These are phyloP conservation scores for Thecophora atra DNA, from an alignment of 2,888 invertebrate species.

Conservation along the genomic window DNA sequence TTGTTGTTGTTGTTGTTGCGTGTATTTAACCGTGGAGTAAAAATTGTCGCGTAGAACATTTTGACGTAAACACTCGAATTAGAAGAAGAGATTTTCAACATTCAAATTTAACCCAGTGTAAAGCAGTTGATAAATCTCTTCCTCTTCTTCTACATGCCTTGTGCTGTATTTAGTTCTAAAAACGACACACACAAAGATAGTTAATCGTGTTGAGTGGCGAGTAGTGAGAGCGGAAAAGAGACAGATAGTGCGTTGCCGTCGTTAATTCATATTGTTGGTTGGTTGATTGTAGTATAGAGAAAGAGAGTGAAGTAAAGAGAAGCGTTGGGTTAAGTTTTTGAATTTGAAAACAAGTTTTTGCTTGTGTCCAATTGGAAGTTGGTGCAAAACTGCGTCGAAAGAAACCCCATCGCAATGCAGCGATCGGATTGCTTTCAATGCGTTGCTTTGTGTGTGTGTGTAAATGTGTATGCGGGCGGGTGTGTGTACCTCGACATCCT, in stretches of 20 bases:
- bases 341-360: constrained; percentile 30
- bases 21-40: no score
- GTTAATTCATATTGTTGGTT: neutral
- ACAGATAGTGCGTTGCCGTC: constrained; percentile 13
- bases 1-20: no score
- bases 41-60: no score
- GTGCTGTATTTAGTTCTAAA: no score
- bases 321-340: constrained; percentile 26
- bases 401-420: neutral
- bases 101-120: neutral
- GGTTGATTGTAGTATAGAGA: constrained; percentile 17
- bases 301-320: constrained; percentile 26
- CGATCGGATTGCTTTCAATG: neutral
- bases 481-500: constrained; percentile 94
- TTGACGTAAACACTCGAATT: neutral
- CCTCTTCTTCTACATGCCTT: no score
- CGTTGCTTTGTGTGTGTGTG: neutral
- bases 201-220: neutral
- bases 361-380: neutral
- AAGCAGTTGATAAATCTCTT: no score
- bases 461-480: constrained; percentile 22
- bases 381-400: constrained; percentile 7
- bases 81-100: neutral
- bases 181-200: neutral
- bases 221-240: constrained; percentile 12